Evolutionary conservation across 1,140 invertebrate genomes (phyloP).

Genomic region (Globodera rostochiensis): DNA sequence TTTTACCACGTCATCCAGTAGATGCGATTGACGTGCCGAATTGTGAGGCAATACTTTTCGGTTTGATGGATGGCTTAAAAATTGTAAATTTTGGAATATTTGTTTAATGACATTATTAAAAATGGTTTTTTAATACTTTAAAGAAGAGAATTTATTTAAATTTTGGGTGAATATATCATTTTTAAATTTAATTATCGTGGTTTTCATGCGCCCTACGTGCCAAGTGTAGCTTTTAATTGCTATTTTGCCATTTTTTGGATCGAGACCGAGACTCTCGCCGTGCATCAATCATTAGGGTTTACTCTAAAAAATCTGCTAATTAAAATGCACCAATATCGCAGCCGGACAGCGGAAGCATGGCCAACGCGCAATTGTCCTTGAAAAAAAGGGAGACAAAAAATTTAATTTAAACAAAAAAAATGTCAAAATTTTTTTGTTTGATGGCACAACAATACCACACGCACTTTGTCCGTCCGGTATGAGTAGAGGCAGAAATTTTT

Average conservation of each 20-base stretch:
- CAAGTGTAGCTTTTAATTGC: too few species aligned
- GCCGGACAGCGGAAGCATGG: conserved; percentile 52
- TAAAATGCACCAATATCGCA: conserved; percentile 42
- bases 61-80: not conserved
- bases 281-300: too few species aligned
- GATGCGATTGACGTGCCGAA: conserved; percentile 44
- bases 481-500: conserved; percentile 65
- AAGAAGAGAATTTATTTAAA: too few species aligned
- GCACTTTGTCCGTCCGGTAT: conserved; percentile 44
- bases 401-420: too few species aligned
- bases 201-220: too few species aligned
- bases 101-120: too few species aligned
- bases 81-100: not conserved
- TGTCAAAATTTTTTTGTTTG: not conserved
- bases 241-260: not conserved
- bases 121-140: too few species aligned
- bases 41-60: conserved; percentile 43
- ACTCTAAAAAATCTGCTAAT: too few species aligned
- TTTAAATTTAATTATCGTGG: not conserved
- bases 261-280: too few species aligned
- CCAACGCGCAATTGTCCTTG: conserved; percentile 45
- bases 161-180: too few species aligned
- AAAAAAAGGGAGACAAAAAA: conserved; percentile 23
- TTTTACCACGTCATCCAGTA: conserved; percentile 33
- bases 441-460: too few species aligned